phyloP scores from a whole-genome alignment of 1,140 invertebrate species.

The Sycobia sp. region DNA sequence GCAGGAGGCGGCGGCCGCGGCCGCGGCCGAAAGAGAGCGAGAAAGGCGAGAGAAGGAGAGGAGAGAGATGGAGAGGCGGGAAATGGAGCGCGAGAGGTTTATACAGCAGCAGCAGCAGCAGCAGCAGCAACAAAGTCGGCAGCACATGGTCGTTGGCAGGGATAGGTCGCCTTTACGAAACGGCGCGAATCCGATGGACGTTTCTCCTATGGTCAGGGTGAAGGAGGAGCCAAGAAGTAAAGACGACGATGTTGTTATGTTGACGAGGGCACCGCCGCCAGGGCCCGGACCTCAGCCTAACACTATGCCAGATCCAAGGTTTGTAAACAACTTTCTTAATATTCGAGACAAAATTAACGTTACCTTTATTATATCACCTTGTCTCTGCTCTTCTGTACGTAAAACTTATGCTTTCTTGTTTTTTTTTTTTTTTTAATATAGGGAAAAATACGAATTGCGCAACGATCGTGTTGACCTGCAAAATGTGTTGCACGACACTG shows the following conservation, averaged over 20 bases:
- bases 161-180: conserved; percentile 75
- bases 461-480: conserved; percentile 31
- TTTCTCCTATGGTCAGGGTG: conserved; percentile 62
- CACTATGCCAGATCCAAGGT: conserved; percentile 55
- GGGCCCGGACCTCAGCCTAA: conserved; percentile 47
- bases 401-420: no score
- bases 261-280: conserved; percentile 61
- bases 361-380: no score
- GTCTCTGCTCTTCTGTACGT: no score
- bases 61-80: conserved; percentile 73
- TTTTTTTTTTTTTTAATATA: not conserved
- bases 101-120: conserved; percentile 53
- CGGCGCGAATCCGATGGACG: conserved; percentile 61
- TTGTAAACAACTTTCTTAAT: conserved; percentile 21
- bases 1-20: conserved; percentile 67
- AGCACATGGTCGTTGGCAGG: conserved; percentile 57
- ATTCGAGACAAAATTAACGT: not conserved
- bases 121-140: conserved; percentile 45
- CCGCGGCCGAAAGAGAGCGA: conserved; percentile 54
- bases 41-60: conserved; percentile 62
- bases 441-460: conserved; percentile 31
- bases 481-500: conserved; percentile 23
- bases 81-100: conserved; percentile 70
- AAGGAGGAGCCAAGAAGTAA: conserved; percentile 69
- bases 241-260: conserved; percentile 67